These are phyloP conservation scores for Synaphobranchus kaupii DNA, from an alignment of 2,797 vertebrate genomes.

Conservation along the genomic window DNA sequence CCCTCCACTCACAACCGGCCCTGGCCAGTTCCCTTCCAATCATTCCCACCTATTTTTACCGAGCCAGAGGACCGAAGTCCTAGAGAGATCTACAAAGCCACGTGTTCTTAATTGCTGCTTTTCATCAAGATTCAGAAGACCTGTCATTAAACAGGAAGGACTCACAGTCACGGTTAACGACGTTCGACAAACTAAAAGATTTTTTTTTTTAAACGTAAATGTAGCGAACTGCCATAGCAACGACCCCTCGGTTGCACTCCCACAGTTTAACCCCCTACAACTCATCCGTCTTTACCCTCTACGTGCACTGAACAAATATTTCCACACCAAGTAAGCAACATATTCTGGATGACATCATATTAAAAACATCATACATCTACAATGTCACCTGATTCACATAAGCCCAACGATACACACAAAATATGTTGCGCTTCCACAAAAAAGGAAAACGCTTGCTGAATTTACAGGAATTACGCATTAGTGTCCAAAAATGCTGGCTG, in stretches of 20 bases:
- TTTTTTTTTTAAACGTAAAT: not conserved
- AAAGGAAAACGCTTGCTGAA: constrained; percentile 47
- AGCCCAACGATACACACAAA: constrained; percentile 42
- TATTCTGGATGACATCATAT: not conserved
- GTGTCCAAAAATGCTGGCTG: constrained; percentile 41
- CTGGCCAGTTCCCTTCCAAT: not conserved
- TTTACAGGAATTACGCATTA: constrained; percentile 48
- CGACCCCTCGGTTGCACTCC: not conserved
- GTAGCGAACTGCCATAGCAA: not conserved
- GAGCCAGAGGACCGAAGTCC: not conserved
- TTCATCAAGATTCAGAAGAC: not conserved
- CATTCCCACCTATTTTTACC: not conserved
- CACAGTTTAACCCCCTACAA: not conserved
- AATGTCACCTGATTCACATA: constrained; percentile 44
- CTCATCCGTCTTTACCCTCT: not conserved
- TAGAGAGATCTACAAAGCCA: not conserved
- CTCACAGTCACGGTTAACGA: not conserved
- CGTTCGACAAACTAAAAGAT: not conserved
- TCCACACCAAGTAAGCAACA: not conserved
- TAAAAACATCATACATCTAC: constrained; percentile 11
- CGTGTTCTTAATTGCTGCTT: too few species aligned
- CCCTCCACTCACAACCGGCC: not conserved
- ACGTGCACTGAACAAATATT: not conserved
- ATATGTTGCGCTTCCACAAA: constrained; percentile 37
- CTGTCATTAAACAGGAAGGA: not conserved